Percentiles rank a stretch among this genome's conserved stretches.
These are phyloP conservation scores for Drepanosiphum platanoidis DNA, from an alignment of 2,888 invertebrate species.

Conservation along the genomic window DNA sequence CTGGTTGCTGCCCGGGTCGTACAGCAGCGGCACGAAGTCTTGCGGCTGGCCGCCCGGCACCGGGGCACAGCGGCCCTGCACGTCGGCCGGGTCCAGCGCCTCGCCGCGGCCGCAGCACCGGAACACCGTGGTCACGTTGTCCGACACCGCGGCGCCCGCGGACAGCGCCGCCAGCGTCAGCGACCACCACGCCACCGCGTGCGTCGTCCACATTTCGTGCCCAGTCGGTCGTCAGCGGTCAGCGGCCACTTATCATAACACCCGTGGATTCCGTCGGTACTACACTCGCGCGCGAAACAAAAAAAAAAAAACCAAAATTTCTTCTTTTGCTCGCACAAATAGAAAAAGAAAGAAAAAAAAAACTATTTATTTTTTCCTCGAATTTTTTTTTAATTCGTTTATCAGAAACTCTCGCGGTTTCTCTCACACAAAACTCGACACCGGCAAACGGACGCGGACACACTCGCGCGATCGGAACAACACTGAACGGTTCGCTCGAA, in stretches of 20 bases:
- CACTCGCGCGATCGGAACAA: not conserved
- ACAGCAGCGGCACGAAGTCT: conserved; percentile 70
- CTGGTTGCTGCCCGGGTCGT: conserved; percentile 60
- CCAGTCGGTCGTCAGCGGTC: not conserved
- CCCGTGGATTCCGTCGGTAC: no score
- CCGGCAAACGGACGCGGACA: not conserved
- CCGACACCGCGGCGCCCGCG: conserved; percentile 1
- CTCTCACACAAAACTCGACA: not conserved
- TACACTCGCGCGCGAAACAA: not conserved
- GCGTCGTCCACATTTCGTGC: not conserved
- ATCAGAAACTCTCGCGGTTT: not conserved
- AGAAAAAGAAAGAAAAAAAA: not conserved
- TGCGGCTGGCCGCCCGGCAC: conserved; percentile 63
- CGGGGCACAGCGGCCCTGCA: conserved; percentile 66
- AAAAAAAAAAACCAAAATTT: not conserved
- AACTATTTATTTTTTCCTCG: not conserved
- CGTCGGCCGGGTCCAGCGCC: conserved; percentile 68
- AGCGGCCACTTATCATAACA: not conserved
- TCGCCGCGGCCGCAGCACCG: conserved; percentile 72
- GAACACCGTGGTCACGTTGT: conserved; percentile 67
- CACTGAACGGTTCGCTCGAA: conserved; percentile 30
- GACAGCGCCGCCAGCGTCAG: not conserved
- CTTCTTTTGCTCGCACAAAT: not conserved
- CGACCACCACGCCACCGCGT: not conserved
- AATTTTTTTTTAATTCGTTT: no score